phyloP scores from a whole-genome alignment of 2,888 invertebrate species.

The Drosophila cracens region DNA sequence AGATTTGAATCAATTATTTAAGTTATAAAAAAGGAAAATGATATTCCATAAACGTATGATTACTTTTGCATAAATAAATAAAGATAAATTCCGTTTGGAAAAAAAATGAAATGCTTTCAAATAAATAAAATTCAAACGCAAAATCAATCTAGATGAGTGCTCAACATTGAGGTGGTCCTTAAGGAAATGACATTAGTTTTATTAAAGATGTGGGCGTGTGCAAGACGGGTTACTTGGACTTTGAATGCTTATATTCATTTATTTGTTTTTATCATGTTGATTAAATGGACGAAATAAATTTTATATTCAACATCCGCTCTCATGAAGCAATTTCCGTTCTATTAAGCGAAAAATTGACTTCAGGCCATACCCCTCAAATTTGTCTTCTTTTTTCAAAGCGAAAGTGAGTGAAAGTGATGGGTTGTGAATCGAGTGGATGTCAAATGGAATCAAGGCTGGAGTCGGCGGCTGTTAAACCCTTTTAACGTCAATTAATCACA shows the following conservation, averaged over 20 bases:
- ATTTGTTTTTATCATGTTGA: slow-evolving; percentile 40
- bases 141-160: background rate
- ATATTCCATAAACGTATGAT: background rate
- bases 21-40: background rate
- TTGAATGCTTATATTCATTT: slow-evolving; percentile 6
- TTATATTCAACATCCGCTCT: slow-evolving; percentile 66
- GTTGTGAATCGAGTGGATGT: slow-evolving; percentile 49
- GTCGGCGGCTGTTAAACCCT: slow-evolving; percentile 69
- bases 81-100: background rate
- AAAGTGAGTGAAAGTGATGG: slow-evolving; percentile 73
- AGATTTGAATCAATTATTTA: background rate
- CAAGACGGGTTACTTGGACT: background rate
- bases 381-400: slow-evolving; percentile 11
- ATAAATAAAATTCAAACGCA: background rate
- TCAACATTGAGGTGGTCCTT: background rate
- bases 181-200: slow-evolving; percentile 7
- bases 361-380: slow-evolving; percentile 20
- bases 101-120: background rate
- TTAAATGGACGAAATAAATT: slow-evolving; percentile 60
- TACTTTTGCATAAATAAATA: background rate
- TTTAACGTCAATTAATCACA: slow-evolving; percentile 81
- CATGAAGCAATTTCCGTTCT: slow-evolving; percentile 75
- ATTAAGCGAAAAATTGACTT: slow-evolving; percentile 68
- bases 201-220: background rate
- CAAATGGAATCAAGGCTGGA: slow-evolving; percentile 26